Evolutionary conservation across 2,113 vertebrate species (phyloP), one percentile per base, ranked within the genome.

Genomic region (Ceuthmochares aereus): DNA sequence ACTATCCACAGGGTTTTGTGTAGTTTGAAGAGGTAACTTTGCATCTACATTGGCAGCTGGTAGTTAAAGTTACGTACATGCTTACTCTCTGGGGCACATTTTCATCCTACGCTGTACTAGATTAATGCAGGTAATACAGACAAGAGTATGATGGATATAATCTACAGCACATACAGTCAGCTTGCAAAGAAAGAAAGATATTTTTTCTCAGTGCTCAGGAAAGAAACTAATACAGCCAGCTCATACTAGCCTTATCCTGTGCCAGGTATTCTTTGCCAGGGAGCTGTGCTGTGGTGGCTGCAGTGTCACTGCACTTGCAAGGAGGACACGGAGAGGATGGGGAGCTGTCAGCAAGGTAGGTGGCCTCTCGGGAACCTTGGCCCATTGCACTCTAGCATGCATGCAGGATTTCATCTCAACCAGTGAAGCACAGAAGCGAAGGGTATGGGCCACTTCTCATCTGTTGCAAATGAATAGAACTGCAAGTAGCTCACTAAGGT

Each of bases 111-210:
- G 4, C 79, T 91, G 78, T 79, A 54, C 89, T 60, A 82, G 89
- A 94, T 95, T 87, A 95, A 95, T 80, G 89, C 69, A 88, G 90
- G 73, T 93, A 93, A 96, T 91, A 92, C 77, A 95, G 92, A 79
- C 78, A 66, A 62, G 76, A 78, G 11, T 55, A n/a, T 86, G 95
- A 97, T 45, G 73, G 84, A 78, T 95, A 79, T 56, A 47, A 91
- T 64, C 75, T 64, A 70, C 52, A 74, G 47, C 60, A 75, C 34
- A 79, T 51, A 77, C 47, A 85, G 42, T 37, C 67, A 70, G 42
- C 63, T 85, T 73, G 55, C 64, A 90, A 74, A 80, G 75, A 82
- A 51, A 92, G 23, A 8, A 51, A 92, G 26, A 8, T 45, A 12
- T 27, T 86, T 85, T 82, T 81, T 26, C 36, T 82, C 29, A 5